phyloP scores from a whole-genome alignment of 2,797 vertebrate genomes.

The Hybognathus amarus region DNA sequence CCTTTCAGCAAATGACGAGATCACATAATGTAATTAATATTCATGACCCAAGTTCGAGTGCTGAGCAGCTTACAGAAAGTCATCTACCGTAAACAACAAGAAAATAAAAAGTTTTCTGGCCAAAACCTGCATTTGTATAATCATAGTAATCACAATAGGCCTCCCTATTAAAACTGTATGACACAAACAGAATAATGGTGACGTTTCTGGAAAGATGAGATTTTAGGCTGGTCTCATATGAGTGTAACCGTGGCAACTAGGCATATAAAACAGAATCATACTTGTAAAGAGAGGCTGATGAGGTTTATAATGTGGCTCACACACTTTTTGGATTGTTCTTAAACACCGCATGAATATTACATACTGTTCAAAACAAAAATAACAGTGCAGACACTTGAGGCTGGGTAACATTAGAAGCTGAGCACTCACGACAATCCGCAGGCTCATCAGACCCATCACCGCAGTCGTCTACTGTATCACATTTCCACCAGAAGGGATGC shows the following conservation, averaged over 20 bases:
- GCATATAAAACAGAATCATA: constrained; percentile 8
- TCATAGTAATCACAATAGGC: not conserved
- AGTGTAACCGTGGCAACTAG: constrained; percentile 7
- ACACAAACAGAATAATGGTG: constrained; percentile 6
- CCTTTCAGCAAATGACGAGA: constrained; percentile 5
- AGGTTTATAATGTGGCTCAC: not conserved
- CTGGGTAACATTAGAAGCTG: not conserved
- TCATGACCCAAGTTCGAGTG: not conserved
- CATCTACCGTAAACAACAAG: not conserved
- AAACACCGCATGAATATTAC: not conserved
- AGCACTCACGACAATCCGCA: constrained; percentile 91
- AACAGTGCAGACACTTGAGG: not conserved
- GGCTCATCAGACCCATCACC: constrained; percentile 97
- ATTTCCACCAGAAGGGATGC: constrained; percentile 99
- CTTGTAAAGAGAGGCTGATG: not conserved
- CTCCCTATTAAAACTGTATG: not conserved
- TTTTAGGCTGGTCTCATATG: not conserved
- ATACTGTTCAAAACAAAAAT: constrained; percentile 7
- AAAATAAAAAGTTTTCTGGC: not conserved
- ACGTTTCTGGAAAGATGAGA: not conserved
- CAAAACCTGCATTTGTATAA: not conserved
- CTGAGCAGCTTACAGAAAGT: constrained; percentile 8
- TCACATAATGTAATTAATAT: constrained; percentile 13
- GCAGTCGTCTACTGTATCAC: constrained; percentile 97
- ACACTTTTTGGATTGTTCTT: not conserved